Base-by-base conservation (phyloP, 2,888 invertebrate genomes). In the Rhopalosiphum nymphaeae region DNA sequence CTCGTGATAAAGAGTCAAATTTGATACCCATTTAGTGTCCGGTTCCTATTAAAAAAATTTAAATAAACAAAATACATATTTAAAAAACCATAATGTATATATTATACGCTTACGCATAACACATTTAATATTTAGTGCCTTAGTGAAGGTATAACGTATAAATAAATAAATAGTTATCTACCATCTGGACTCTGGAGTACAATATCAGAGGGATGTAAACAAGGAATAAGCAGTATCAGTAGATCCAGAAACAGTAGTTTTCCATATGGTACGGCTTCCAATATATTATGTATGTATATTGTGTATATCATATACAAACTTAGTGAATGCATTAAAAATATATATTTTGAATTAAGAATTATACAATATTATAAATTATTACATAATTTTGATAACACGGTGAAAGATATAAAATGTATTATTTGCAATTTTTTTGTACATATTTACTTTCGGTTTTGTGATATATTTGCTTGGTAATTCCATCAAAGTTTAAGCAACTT, bases 1-100 rank as follows among this genome's bases (percentile, higher is more conserved):
- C 95, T 97, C 97, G 96, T 98, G 98, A 94, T 98, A 97, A 0
- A 98, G 98, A 61, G 98, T 97, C 97, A 98, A 98, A 96, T 98
- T 98, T 95, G 97, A 97, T 57, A 98, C 97, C 98, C 98, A 98
- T 26, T n/a, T 29, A 11, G 36, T 86, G n/a, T 94, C 57, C 42
- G 61, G 61, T 85, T 53, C 90, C 94, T 93, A 89, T 46, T 44
- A 46, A 49, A n/a, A 25, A 89, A 36, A 25, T 2, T 9, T 21
- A 36, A 21, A 4, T 78, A n/a, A 78, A 36, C 7, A 78, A 78
- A 78, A 78, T 7, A 36, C 21, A 36, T 21, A 78, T 78, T 36
- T 67, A n/a, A n/a, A 67, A 36, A 67, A 16, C 67, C 1, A 5
- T 16, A 67, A 5, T 78, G 36, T 36, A 21, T 36, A 36, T 67